Evolutionary conservation across 2,797 vertebrate genomes (phyloP).

Genomic region (Staurois parvus): DNA sequence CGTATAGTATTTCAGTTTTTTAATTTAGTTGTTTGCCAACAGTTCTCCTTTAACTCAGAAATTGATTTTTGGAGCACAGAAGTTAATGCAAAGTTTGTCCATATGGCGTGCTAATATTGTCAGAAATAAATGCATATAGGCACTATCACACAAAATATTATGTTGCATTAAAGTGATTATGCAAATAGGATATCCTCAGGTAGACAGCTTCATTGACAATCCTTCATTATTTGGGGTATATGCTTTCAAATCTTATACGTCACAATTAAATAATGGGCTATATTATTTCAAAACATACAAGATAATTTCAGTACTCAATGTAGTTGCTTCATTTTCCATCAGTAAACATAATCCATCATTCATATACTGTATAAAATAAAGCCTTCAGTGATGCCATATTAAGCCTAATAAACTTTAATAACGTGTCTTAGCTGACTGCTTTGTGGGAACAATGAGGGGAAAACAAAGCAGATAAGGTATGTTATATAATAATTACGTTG

Average conservation of each 20-base stretch:
- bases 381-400: background rate
- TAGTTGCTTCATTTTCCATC: background rate
- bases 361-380: background rate
- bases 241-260: conserved; percentile 6
- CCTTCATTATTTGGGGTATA: conserved; percentile 6
- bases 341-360: background rate
- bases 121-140: background rate
- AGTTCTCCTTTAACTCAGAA: no score
- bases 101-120: background rate
- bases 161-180: background rate
- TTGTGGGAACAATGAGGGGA: no score
- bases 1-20: no score
- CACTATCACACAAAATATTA: background rate
- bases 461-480: no score
- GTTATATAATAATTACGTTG: no score
- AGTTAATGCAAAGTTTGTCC: background rate
- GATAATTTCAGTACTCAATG: background rate
- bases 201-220: background rate
- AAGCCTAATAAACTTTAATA: background rate
- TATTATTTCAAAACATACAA: conserved; percentile 1
- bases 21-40: no score
- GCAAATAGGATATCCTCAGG: background rate
- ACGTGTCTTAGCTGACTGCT: background rate
- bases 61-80: no score
- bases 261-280: conserved; percentile 1